Evolutionary conservation across 2,888 invertebrate genomes (phyloP).

Genomic region (Drosophila longiperda): DNA sequence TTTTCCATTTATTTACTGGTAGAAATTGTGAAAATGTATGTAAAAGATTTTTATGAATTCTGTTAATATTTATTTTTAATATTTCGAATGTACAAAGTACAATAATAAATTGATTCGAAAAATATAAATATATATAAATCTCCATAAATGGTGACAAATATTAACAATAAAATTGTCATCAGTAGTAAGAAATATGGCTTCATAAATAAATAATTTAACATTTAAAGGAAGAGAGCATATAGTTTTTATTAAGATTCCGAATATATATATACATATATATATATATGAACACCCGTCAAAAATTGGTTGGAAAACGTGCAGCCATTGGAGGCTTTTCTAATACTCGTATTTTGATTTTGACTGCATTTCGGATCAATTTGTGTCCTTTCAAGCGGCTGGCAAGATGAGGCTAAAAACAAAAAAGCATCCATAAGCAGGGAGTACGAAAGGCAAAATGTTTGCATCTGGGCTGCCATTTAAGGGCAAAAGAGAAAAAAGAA

Average conservation of each 20-base stretch:
- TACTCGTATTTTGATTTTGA: slow-evolving; percentile 32
- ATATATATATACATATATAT: neutral
- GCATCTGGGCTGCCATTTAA: slow-evolving; percentile 9
- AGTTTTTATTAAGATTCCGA: neutral
- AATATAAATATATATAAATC: neutral
- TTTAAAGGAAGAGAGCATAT: too few relatives aligned
- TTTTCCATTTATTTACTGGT: too few relatives aligned
- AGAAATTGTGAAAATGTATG: neutral
- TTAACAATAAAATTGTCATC: neutral
- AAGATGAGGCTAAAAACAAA: slow-evolving; percentile 1
- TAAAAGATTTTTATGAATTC: neutral
- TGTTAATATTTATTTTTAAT: neutral
- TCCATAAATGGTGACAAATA: neutral
- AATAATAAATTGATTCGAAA: neutral
- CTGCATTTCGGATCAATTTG: slow-evolving; percentile 38
- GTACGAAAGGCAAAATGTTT: slow-evolving; percentile 33
- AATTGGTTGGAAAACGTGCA: too few relatives aligned
- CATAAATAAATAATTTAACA: neutral
- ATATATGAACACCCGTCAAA: too few relatives aligned
- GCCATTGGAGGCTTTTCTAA: slow-evolving; percentile 26
- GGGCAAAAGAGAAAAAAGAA: neutral
- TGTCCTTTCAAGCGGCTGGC: slow-evolving; percentile 4
- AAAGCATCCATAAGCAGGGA: slow-evolving; percentile 10
- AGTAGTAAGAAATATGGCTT: neutral
- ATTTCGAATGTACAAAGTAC: neutral